Evolutionary conservation across 37 sponge, comb jelly and placozoan genomes (phyloP), one percentile per base, ranked within the genome.

Genomic region (Beroe forskalii): DNA sequence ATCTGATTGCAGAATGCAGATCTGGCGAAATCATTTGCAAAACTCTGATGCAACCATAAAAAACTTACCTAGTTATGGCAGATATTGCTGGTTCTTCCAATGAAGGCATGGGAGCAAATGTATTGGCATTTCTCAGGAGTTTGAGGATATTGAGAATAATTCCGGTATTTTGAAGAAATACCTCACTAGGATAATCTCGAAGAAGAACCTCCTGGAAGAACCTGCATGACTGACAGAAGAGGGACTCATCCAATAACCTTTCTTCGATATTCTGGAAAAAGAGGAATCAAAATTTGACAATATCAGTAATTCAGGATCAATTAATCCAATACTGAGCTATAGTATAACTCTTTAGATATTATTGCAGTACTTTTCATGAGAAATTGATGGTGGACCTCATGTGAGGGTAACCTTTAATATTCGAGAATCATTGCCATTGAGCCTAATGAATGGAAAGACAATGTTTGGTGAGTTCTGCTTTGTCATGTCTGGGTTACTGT

Each of bases 251-350:
- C 86, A 43, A 25, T 24, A 69, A 36, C 36, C 86, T 43, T 1
- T 80, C 86, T 43, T 80, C 86, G 27, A 80, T 80, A 25, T 80
- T 80, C 86, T 80, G 86, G 6, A 72, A 72, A 33, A 17, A 48
- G 6, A 12, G 55, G 55, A 48, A 17, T 48, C 14, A 17, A 55
- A 20, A 20, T 55, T 17, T 17, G 17, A 17, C 60, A 20, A 55
- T 55, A 55, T 55, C 17, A 20, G 14, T 55, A 55, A 17, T 9
- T 55, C 9, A 55, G 60, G 60, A 55, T 9, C 60, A 55, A 17
- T 20, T 17, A 55, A 55, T 17, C 17, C 9, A 20, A 9, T 55
- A 55, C n/a, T n/a, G n/a, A n/a, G n/a, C n/a, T n/a, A n/a, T n/a
- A n/a, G n/a, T n/a, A n/a, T n/a, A n/a, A n/a, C n/a, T n/a, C n/a